Evolutionary conservation across 2,113 vertebrate genomes (phyloP).

Genomic region (Canis aureus): DNA sequence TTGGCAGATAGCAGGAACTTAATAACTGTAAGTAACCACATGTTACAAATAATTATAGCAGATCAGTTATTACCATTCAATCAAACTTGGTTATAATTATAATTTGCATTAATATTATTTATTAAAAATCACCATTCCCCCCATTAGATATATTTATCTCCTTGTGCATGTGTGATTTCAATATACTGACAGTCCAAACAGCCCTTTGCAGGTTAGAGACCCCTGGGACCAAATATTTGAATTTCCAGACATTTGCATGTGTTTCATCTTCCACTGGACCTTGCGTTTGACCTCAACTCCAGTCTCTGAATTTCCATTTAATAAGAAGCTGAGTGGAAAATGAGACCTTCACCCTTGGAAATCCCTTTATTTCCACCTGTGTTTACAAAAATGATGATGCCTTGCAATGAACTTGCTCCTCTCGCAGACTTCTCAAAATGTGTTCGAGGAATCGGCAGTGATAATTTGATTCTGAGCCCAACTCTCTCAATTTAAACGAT

Average conservation of each 20-base stretch:
- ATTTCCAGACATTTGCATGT: constrained; percentile 55
- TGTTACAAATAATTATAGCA: background rate
- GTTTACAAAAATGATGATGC: constrained; percentile 52
- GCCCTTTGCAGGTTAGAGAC: background rate
- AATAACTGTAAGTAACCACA: background rate
- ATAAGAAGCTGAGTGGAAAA: constrained; percentile 64
- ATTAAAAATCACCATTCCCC: background rate
- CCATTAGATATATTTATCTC: background rate
- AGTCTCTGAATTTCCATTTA: constrained; percentile 59
- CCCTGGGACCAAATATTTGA: constrained; percentile 28
- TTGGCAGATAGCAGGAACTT: background rate
- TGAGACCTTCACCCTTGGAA: constrained; percentile 51
- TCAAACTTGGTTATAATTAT: constrained; percentile 38
- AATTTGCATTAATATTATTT: constrained; percentile 41
- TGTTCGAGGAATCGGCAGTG: background rate
- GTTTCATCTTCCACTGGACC: background rate
- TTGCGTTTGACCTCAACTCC: constrained; percentile 26
- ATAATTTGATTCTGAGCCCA: background rate
- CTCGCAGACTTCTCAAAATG: background rate
- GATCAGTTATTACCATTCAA: background rate
- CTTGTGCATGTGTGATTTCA: background rate
- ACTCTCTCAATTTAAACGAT: background rate
- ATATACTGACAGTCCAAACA: background rate
- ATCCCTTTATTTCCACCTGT: constrained; percentile 49
- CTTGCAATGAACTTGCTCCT: constrained; percentile 22